Base-by-base conservation (phyloP, 2,888 invertebrate genomes). In the Dusona sp. region DNA sequence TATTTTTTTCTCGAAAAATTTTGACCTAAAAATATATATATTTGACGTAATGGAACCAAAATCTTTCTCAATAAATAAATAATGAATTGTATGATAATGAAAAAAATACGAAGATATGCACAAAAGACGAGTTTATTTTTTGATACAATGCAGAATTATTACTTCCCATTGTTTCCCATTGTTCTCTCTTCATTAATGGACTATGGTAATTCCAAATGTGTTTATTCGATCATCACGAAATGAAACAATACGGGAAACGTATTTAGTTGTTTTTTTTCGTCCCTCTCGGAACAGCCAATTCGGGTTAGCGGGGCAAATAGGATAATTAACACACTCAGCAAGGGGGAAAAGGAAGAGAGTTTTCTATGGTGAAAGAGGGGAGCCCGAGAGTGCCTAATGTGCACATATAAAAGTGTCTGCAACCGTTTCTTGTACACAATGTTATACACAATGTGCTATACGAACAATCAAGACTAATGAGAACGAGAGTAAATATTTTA, bases 401-500 rank as follows among this genome's bases (percentile, higher is more conserved):
- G 13, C 42, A 13, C 42, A 38, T 74, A 57, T 22, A 74, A 48
- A 74, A 79, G 48, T 65, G 48, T 54, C 65, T 29, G 72, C 83
- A 61, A 68, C 51, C 29, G 48, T 38, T 48, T 22, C 38, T 33
- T 29, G 54, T 51, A 29, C 22, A 64, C 64, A 42, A 65, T 38
- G 33, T 51, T 48, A 16, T 48, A 54, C 45, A 84, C 64, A 68
- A 79, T 75, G 38, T 48, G 45, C n/a, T 38, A 3, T 73, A 70
- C 64, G 70, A 79, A 79, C 68, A 84, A 84, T 84, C 74, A 42
- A 61, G 75, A 45, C 61, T 77, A 80, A 84, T 77, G 80, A 80
- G 84, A 84, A 84, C 42, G 79, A 80, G 79, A 84, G 79, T 78
- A 67, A 78, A 67, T 78, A 36, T 54, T 2, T 42, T 42, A 42